These are phyloP conservation scores for Copidosoma floridanum DNA, from an alignment of 1,140 invertebrate species.

Conservation along the genomic window DNA sequence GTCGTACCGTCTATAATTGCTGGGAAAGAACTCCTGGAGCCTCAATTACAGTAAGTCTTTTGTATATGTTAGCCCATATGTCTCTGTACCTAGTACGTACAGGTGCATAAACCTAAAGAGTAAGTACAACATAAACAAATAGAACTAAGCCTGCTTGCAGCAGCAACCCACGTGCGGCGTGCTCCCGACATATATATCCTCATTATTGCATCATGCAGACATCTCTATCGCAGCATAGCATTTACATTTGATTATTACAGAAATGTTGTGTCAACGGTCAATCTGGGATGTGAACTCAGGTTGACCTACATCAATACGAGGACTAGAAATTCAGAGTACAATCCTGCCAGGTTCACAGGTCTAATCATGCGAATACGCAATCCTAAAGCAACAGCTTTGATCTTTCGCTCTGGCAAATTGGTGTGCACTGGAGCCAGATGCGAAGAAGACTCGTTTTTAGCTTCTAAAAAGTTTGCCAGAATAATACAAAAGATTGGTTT, in stretches of 20 bases:
- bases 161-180: too few relatives aligned
- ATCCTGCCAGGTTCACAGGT: constrained; percentile 96
- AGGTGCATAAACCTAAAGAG: too few relatives aligned
- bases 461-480: constrained; percentile 94
- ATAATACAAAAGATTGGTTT: constrained; percentile 98
- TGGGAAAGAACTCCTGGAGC: constrained; percentile 44
- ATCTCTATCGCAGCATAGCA: too few relatives aligned
- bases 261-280: constrained; percentile 95
- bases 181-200: too few relatives aligned
- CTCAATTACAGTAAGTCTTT: constrained; percentile 45
- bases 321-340: constrained; percentile 98
- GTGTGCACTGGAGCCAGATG: constrained; percentile 98
- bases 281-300: constrained; percentile 83
- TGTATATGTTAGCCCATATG: too few relatives aligned
- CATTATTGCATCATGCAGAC: too few relatives aligned
- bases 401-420: constrained; percentile 98
- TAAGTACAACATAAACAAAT: too few relatives aligned
- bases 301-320: constrained; percentile 90
- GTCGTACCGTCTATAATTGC: constrained; percentile 38
- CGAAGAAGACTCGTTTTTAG: constrained; percentile 90
- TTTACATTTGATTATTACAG: constrained; percentile 57
- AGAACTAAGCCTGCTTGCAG: too few relatives aligned
- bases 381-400: constrained; percentile 93
- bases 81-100: too few relatives aligned
- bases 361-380: constrained; percentile 97